Base-by-base conservation (phyloP, 1,140 invertebrate species). In the Drosophila miranda region DNA sequence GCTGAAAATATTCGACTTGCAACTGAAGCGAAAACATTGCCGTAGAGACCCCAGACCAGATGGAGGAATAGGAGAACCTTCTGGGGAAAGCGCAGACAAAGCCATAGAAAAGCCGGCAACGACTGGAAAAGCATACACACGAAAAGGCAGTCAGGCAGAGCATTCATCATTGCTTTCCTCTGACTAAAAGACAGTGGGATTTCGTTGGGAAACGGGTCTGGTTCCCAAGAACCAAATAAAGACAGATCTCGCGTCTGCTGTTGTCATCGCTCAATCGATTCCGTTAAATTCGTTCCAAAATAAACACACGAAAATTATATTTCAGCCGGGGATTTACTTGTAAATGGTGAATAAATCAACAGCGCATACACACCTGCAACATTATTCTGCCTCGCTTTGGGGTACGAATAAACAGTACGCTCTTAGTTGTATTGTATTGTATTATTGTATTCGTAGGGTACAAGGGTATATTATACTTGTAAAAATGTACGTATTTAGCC, bases 301-400 rank as follows among this genome's bases (percentile, higher is more conserved):
- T 73, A 86, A 77, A 86, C 80, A 81, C 73, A 80, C 80, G 69
- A 52, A 84, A 84, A 84, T 84, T 86, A 84, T 84, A 84, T 84
- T 86, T 81, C 74, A 81, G 58, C 63, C 45, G 44, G 69, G 63
- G 78, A 87, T 78, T 86, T 81, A 56, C 78, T 75, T 87, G 78
- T 86, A 86, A 86, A 75, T 82, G 69, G 74, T 63, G 66, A 56
- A 82, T 82, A 86, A 86, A 86, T 87, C 77, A 81, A 79, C 46
- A 43, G 13, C 44, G 30, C 51, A 21, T 52, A 57, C 53, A 38
- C 72, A 68, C 70, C 61, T 78, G 71, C 69, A 66, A 58, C 68
- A 52, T 51, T 21, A 48, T 56, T 19, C 38, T 55, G 53, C 48
- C 30, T 28, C 6, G 1, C 7, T 6, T 7, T 28, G 28, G 28